Base-by-base conservation (phyloP, 2,888 invertebrate genomes). In the Colostygia pectinataria region DNA sequence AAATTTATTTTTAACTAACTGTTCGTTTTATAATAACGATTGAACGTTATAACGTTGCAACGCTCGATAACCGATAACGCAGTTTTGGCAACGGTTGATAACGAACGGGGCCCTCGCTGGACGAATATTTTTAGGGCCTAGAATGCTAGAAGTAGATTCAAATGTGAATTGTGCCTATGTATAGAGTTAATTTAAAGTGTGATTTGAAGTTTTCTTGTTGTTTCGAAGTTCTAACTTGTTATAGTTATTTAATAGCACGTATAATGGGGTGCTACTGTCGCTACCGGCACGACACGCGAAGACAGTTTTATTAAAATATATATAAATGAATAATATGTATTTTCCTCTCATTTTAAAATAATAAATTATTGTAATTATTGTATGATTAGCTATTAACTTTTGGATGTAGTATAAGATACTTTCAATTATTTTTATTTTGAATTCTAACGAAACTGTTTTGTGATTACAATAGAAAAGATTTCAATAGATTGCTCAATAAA, bases 101-200 rank as follows among this genome's bases (percentile, higher is more conserved):
- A n/a, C n/a, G n/a, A n/a, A n/a, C n/a, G 7, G 40, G 34, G 37
- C 47, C 68, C 72, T 74, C 70, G 69, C 71, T 75, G 71, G 66
- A 71, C 54, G 40, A 61, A 59, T 66, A 55, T 38, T 71, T 81
- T 73, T 83, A 82, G 74, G n/a, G 63, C 68, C 57, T 85, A 87
- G 83, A 77, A 77, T 74, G 87, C 88, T 88, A 89, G 88, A 75
- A 66, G 58, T 87, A 85, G 83, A 75, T 70, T 75, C 74, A 72
- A 63, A 84, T 75, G 79, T 84, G 83, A 87, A 83, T 83, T 77
- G 89, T 90, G 89, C 89, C 89, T 90, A 80, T 80, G 46, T 46
- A 47, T 46, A 52, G 52, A 42, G 14, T 52, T 42, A 29, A 14
- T 33, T 10, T 80, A 71, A 78, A 80, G 74, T 65, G 67, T 76